These are phyloP conservation scores for Caenorhabditis sulstoni DNA, from an alignment of 2,888 invertebrate species.

Conservation along the genomic window DNA sequence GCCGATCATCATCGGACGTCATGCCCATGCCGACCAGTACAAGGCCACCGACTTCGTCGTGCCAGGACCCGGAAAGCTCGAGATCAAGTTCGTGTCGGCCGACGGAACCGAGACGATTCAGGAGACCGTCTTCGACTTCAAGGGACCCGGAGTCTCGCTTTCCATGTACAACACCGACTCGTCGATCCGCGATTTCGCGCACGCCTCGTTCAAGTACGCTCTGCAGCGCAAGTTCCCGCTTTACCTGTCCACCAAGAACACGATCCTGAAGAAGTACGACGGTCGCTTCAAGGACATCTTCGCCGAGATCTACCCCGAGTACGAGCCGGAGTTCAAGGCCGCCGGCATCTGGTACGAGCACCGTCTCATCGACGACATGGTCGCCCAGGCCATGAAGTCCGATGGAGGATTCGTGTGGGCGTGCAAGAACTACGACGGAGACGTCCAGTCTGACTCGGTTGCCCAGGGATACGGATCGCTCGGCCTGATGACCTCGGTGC, in stretches of 20 bases:
- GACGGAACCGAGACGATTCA: conserved; percentile 72
- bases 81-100: conserved; percentile 86
- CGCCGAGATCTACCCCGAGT: conserved; percentile 89
- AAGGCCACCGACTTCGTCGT: conserved; percentile 97
- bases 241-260: conserved; percentile 88
- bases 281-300: conserved; percentile 94
- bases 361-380: conserved; percentile 98
- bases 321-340: conserved; percentile 89
- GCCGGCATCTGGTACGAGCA: conserved; percentile 97
- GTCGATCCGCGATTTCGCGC: conserved; percentile 89
- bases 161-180: conserved; percentile 97
- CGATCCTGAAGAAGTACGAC: conserved; percentile 91
- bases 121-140: conserved; percentile 69
- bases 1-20: conserved; percentile 98
- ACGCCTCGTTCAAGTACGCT: conserved; percentile 93
- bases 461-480: conserved; percentile 92
- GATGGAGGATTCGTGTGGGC: conserved; percentile 99
- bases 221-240: conserved; percentile 88
- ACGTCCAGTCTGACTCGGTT: conserved; percentile 97
- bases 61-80: conserved; percentile 91
- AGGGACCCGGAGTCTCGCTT: conserved; percentile 88
- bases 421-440: conserved; percentile 99
- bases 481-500: conserved; percentile 97
- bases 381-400: conserved; percentile 89
- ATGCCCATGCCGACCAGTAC: conserved; percentile 90